Evolutionary conservation across 2,113 vertebrate genomes (phyloP), one percentile per base, ranked within the genome.

Genomic region (Chaetura pelagica): DNA sequence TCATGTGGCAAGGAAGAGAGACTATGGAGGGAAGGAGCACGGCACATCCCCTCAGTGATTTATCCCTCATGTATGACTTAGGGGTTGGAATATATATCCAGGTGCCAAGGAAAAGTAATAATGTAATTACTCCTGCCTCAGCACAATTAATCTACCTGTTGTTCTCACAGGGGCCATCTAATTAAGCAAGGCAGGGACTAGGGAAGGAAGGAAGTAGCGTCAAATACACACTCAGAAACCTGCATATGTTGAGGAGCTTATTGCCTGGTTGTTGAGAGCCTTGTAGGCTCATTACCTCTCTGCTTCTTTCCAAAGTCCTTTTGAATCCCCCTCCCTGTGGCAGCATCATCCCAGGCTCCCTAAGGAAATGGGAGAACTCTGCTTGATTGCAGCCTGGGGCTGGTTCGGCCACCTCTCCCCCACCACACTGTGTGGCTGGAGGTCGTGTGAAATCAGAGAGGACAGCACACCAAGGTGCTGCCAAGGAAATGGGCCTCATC

Each of bases 31-130:
- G 40, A 80, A 62, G 34, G 35, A 67, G 54, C 5, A 4, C 3
- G 29, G 26, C 52, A n/a, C n/a, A 21, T 52, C 27, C 32, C 51
- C 64, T 66, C 54, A n/a, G 38, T 75, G 57, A 95, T 82, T 77
- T 87, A 74, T 87, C 30, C 40, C 52, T 87, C 57, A 13, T 54
- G 57, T 52, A 16, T 6, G 19, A 58, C n/a, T 89, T 89, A 66
- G 5, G 58, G 46, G 58, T 64, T 72, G 76, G 72, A 84, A 90
- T 80, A n/a, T 51, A 61, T 72, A 44, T 87, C 71, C 82, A 67
- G 57, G 49, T 93, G 83, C 62, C 51, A 96, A 72, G 42, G 35
- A 84, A 95, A 95, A 95, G 68, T 30, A 76, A 64, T 61, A 89
- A 88, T 69, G 30, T 85, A 83, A 85, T 78, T 77, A 89, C 46